Evolutionary conservation across 2,888 invertebrate species (phyloP), one percentile per base, ranked within the genome.

Genomic region (Sminthurinus aureus): DNA sequence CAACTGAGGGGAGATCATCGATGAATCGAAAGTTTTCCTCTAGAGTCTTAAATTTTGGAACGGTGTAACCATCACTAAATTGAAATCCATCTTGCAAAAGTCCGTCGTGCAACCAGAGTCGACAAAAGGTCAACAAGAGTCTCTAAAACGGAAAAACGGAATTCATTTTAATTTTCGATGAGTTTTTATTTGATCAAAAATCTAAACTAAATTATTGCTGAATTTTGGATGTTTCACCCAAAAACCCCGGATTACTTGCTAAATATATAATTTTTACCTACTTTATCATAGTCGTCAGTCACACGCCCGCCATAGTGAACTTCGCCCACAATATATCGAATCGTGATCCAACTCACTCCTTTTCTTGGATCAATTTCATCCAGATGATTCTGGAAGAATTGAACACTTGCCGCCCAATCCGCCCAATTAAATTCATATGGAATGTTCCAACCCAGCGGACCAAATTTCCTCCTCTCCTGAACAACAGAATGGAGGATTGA

Each of bases 361-460:
- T 93, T 93, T 84, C 94, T 94, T 0, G 93, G 93, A 89, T 96
- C 96, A 86, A 95, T 91, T 84, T 94, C 93, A 89, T 96, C 96
- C 83, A 96, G 91, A 91, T 96, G 96, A 90, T 96, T 96, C 89
- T 96, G 96, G 9, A 96, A 93, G 90, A 96, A 96, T 91, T 96
- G 93, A 81, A 95, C 95, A 85, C 95, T 96, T 0, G 96, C 94
- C 85, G 94, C 91, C 96, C 96, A 91, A 91, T 98, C 98, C 0
- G 97, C 97, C 90, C 98, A 98, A 90, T 98, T 98, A 90, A 98
- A 98, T 90, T 97, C 98, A 89, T 98, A 98, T 0, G 95, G 93
- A 85, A 96, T 97, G 90, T 98, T 98, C 98, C 98, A 98, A 0
- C 98, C 98, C 26, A 98, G 93, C 0, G 98, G 95, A 0, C 0